A percentile compares a stretch with the other conserved stretches of the same genome.
phyloP scores from a whole-genome alignment of 2,797 vertebrate species.

The Schizopygopsis pylzovi region DNA sequence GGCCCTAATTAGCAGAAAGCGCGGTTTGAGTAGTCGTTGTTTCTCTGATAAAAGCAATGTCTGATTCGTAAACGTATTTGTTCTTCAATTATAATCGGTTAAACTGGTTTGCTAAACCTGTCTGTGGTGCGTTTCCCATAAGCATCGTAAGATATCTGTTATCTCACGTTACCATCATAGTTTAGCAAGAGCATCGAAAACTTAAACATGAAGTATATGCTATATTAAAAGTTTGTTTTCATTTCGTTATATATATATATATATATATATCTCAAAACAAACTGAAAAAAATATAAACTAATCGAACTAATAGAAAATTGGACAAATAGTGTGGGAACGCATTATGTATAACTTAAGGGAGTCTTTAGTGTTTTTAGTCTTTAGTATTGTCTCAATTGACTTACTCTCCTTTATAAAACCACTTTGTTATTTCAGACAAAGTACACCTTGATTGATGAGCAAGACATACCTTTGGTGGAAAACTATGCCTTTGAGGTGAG shows the following conservation, averaged over 20 bases:
- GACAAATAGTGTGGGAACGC: background rate
- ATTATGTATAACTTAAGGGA: background rate
- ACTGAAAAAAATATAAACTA: background rate
- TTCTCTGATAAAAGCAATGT: background rate
- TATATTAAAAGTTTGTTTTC: background rate
- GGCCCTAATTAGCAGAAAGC: background rate
- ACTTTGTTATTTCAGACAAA: constrained; percentile 85
- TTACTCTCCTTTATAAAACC: background rate
- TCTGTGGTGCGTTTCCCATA: background rate
- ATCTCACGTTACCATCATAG: background rate
- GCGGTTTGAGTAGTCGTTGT: background rate
- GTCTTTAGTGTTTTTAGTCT: background rate
- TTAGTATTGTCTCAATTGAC: background rate
- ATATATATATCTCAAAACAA: background rate
- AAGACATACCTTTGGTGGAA: constrained; percentile 98
- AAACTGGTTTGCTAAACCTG: background rate
- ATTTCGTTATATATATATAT: background rate
- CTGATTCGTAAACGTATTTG: background rate
- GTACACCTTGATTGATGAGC: constrained; percentile 97
- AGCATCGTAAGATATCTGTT: background rate
- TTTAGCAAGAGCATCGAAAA: background rate
- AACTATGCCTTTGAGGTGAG: constrained; percentile 98
- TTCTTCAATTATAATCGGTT: background rate
- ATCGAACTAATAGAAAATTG: background rate
- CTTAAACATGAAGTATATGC: background rate